These are phyloP conservation scores for Lepidonotus clava DNA, from an alignment of 2,888 invertebrate species.

Conservation along the genomic window DNA sequence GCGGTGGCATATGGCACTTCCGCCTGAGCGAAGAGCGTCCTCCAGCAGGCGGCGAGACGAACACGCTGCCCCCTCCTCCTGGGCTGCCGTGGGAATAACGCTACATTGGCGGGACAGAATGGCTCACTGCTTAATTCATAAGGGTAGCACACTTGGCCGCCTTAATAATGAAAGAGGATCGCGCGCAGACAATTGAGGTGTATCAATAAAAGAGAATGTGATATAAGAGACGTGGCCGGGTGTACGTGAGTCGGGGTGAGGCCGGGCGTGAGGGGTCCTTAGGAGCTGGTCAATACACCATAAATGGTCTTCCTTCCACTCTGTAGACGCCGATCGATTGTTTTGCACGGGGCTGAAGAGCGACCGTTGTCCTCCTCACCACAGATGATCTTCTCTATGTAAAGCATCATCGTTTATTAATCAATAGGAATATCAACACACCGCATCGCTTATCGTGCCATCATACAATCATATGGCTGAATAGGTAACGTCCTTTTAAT, in stretches of 20 bases:
- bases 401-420: neutral
- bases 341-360: neutral
- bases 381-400: neutral
- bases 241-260: neutral
- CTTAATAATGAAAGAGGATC: conserved; percentile 26
- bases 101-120: conserved; percentile 26
- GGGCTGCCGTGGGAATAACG: conserved; percentile 1
- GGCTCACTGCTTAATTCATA: conserved; percentile 26
- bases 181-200: neutral
- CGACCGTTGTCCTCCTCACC: neutral
- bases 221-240: conserved; percentile 1
- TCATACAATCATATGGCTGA: too few species aligned
- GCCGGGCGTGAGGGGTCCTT: neutral
- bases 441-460: neutral
- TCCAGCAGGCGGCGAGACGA: neutral
- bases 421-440: neutral
- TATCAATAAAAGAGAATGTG: conserved; percentile 37
- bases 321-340: neutral
- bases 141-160: neutral
- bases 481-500: too few species aligned
- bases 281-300: neutral
- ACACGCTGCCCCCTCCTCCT: too few species aligned
- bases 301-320: neutral
- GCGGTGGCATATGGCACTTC: conserved; percentile 48
- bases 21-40: neutral